These are phyloP conservation scores for Caenorhabditis afra DNA, from an alignment of 2,888 invertebrate genomes.

Conservation along the genomic window DNA sequence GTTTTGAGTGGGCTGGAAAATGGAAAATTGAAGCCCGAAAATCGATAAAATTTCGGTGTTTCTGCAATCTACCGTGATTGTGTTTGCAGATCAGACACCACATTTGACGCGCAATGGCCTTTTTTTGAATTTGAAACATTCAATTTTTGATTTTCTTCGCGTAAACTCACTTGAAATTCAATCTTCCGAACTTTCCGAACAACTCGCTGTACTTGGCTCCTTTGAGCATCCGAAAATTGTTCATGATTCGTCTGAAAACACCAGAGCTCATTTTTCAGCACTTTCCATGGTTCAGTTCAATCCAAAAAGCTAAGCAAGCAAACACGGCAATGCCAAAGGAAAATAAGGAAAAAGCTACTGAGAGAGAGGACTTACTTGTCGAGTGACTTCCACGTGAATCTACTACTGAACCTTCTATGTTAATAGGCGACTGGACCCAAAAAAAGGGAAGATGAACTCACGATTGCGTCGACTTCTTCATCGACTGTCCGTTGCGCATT, in stretches of 20 bases:
- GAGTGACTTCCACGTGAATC: constrained; percentile 42
- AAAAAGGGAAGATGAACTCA: too few relatives aligned
- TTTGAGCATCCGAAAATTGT: constrained; percentile 77
- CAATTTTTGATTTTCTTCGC: too few relatives aligned
- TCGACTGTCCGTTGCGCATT: constrained; percentile 70
- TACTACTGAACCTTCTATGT: constrained; percentile 6
- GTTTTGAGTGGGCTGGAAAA: constrained; percentile 65
- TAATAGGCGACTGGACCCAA: background rate
- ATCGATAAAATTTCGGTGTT: too few relatives aligned
- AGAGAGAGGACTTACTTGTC: constrained; percentile 51
- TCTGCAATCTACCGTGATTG: background rate
- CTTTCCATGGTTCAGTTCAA: too few relatives aligned
- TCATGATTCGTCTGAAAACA: constrained; percentile 64
- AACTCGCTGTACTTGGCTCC: constrained; percentile 76
- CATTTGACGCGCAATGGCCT: too few relatives aligned
- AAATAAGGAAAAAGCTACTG: constrained; percentile 2
- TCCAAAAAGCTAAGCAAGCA: constrained; percentile 34
- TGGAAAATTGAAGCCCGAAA: too few relatives aligned
- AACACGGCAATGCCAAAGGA: constrained; percentile 46
- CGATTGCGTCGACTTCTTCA: constrained; percentile 68
- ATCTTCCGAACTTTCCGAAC: constrained; percentile 72
- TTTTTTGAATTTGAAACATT: too few relatives aligned
- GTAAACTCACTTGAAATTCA: constrained; percentile 64
- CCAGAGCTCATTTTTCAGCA: too few relatives aligned
- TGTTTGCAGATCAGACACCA: too few relatives aligned